Percentiles rank a stretch among this genome's conserved stretches.
Conservation (phyloP, 2,797 vertebrate species). For the Adrianichthys oophorus region DNA sequence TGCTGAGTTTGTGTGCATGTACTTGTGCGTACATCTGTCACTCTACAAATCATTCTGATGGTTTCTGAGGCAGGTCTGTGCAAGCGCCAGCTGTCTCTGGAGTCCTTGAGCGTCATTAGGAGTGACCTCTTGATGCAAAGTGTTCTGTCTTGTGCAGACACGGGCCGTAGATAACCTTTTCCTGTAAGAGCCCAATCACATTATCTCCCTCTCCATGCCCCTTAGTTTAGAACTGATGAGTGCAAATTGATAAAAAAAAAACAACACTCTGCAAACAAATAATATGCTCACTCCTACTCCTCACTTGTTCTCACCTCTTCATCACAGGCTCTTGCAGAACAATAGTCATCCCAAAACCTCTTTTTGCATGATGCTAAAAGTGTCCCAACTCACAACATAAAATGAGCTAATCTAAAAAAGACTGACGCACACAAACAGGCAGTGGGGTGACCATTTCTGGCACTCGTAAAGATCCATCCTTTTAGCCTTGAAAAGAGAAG, state of each 20-base stretch:
- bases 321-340: slow-evolving; percentile 42
- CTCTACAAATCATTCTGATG: slow-evolving; percentile 17
- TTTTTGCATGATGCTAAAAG: slow-evolving; percentile 15
- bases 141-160: slow-evolving; percentile 43
- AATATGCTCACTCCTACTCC: slow-evolving; percentile 27
- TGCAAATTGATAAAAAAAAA: slow-evolving; percentile 23
- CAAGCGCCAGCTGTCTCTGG: slow-evolving; percentile 3
- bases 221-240: slow-evolving; percentile 53
- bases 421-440: slow-evolving; percentile 9
- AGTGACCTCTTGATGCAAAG: slow-evolving; percentile 38
- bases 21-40: slow-evolving; percentile 7
- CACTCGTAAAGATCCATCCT: neutral
- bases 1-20: slow-evolving; percentile 10
- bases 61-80: slow-evolving; percentile 23
- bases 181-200: slow-evolving; percentile 47
- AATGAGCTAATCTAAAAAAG: slow-evolving; percentile 9
- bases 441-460: slow-evolving; percentile 12
- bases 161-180: slow-evolving; percentile 69
- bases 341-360: slow-evolving; percentile 34
- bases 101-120: slow-evolving; percentile 51
- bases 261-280: slow-evolving; percentile 60
- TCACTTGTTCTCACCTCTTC: slow-evolving; percentile 23
- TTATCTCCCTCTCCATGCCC: slow-evolving; percentile 54
- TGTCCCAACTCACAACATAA: slow-evolving; percentile 5
- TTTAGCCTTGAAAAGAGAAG: slow-evolving; percentile 19